Base-by-base conservation (phyloP, 2,888 invertebrate genomes). In the Crematogaster levior region DNA sequence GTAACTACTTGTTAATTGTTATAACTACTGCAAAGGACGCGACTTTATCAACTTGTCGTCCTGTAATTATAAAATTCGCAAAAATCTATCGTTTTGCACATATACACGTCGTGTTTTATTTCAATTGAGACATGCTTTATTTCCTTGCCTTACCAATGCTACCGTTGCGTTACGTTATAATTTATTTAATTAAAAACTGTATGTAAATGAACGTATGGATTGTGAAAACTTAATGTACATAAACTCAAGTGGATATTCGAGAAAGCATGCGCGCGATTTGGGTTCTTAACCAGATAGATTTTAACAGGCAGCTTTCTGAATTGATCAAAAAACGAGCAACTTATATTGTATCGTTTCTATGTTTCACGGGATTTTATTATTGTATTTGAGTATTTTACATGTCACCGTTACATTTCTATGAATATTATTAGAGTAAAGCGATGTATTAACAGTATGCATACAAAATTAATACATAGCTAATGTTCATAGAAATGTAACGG, bases 1-100 rank as follows among this genome's bases (percentile, higher is more conserved):
- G 61, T 61, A 46, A 70, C n/a, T 70, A 70, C 37, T 18, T 27
- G 30, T 34, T 61, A 61, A 58, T 43, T 73, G 43, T n/a, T 21
- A 9, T 60, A 46, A 73, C n/a, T 73, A 46, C 10, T 34, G 5
- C 30, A 73, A 60, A 43, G 30, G 15, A 43, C 21, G 46, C 15
- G 46, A 48, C 61, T 61, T 74, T 61, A 56, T 48, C 34, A 43
- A 58, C 27, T 12, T 61, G 27, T 27, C 27, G 40, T 43, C 34
- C 30, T 21, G 30, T 18, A 60, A 60, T 73, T 60, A 46, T 46
- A 60, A 43, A 60, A 10, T 60, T 43, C 60, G 21, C 18, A 61
- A 34, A 18, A 46, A 46, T 51, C 27, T 27, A 40, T 24, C 15
- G 18, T 43, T 65, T 43, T 3, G 7, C 9, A 24, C 34, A 7